Base-by-base conservation (phyloP, 2,113 vertebrate species). In the Scortum barcoo region DNA sequence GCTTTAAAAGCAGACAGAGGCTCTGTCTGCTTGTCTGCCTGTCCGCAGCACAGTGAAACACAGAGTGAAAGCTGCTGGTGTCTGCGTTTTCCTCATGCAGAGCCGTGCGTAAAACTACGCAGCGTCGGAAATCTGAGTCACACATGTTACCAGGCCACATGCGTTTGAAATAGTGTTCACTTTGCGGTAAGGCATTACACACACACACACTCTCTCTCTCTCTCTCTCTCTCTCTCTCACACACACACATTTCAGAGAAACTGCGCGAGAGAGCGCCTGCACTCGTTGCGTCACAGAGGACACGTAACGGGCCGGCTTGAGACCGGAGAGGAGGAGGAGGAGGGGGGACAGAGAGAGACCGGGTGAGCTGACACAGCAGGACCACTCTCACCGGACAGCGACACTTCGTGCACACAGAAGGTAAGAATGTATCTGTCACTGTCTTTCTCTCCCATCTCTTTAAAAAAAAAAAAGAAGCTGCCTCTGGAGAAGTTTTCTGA, bases 231-330 rank as follows among this genome's bases (percentile, higher is more conserved):
- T 50, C 42, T 38, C 40, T 56, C 38, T 19, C 54, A 36, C 70
- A 8, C 20, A 22, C 38, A 36, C 70, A 57, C 70, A 2, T 38
- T 26, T 14, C 17, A 13, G 26, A 57, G 78, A 61, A 54, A 20
- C 73, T 6, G 58, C 50, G 69, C 51, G 57, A 44, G 50, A 30
- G 62, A 51, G 58, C 70, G 66, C 84, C 51, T n/a, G 88, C 89
- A 86, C 85, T 78, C 68, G 44, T 70, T 86, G 76, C 90, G 90
- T 94, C 91, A 93, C 54, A 19, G 46, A 80, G 69, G 81, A 86
- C 79, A 71, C 82, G 83, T 82, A 83, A 86, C 82, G 50, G 86
- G 82, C 83, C 86, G 8, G 58, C 57, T 53, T n/a, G 82, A 72
- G 67, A 83, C 53, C 16, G 60, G 50, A 14, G 73, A 66, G 70